Evolutionary conservation across 2,888 invertebrate genomes (phyloP), one percentile per base, ranked within the genome.

Genomic region (Caenorhabditis zanzibari): DNA sequence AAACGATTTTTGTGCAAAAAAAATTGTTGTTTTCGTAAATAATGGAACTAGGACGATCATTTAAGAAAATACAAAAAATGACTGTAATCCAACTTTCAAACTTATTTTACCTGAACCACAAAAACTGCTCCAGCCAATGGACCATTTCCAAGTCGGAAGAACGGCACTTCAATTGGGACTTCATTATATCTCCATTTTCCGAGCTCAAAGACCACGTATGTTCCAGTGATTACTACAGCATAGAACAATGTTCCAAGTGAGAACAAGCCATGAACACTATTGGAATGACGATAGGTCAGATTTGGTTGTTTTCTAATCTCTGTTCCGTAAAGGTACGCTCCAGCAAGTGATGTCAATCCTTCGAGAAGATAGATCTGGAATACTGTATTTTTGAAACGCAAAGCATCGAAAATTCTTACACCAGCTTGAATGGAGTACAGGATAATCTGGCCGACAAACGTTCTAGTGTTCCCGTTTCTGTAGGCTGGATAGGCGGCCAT

Each of bases 171-270:
- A 61, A 91, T 81, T 7, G 90, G 89, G 14, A 89, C 89, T 76
- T 90, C 91, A 22, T 86, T 86, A 68, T 86, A 92, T 69, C 90
- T 76, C 92, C 92, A 92, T 83, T 90, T 91, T 54, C 91, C 92
- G n/a, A 92, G 64, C 61, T 92, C 92, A 69, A 91, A 92, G 0
- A 92, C 90, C 38, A 92, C 84, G 59, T 91, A 91, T 44, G 88
- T 88, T 59, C 90, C 91, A 35, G 92, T 91, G 73, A 92, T 85
- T 9, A 90, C 89, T 26, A 91, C 84, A 0, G 89, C 91, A 74
- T 92, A 92, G 81, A 91, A 89, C 10, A 92, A 80, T 7, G 89
- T 87, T 63, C 92, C 91, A 24, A 91, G 72, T n/a, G 91, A 87
- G 74, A 90, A 89, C 28, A 90, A 69, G 10, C 86, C 81, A 61